Evolutionary conservation across 1,140 invertebrate species (phyloP).

Genomic region (Ephestia elutella): DNA sequence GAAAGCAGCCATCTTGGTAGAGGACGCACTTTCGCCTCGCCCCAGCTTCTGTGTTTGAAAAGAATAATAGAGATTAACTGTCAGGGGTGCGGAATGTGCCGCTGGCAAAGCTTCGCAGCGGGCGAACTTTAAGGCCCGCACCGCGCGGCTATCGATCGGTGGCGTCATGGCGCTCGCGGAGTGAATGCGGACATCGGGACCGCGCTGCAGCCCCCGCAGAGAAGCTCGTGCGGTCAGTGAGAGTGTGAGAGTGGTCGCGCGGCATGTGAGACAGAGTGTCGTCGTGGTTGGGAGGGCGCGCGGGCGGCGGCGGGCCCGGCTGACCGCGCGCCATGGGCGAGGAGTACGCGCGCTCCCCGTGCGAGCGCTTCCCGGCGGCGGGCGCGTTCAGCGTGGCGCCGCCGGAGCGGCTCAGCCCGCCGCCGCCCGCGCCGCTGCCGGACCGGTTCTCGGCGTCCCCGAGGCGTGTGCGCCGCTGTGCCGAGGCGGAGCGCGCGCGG

Average conservation of each 20-base stretch:
- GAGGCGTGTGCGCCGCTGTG: slow-evolving; percentile 65
- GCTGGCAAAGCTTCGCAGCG: slow-evolving; percentile 39
- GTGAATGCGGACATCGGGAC: slow-evolving; percentile 68
- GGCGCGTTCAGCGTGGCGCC: slow-evolving; percentile 72
- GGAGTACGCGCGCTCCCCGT: slow-evolving; percentile 74
- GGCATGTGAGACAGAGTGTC: slow-evolving; percentile 58
- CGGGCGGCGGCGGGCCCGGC: slow-evolving; percentile 63
- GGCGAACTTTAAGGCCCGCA: slow-evolving; percentile 61
- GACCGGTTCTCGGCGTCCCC: slow-evolving; percentile 74
- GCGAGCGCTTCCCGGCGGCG: slow-evolving; percentile 72
- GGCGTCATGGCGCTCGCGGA: slow-evolving; percentile 63
- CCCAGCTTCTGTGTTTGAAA: slow-evolving; percentile 47
- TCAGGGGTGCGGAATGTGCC: slow-evolving; percentile 38
- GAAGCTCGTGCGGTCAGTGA: slow-evolving; percentile 40
- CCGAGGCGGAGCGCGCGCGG: slow-evolving; percentile 69
- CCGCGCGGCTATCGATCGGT: slow-evolving; percentile 68
- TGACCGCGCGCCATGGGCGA: slow-evolving; percentile 63
- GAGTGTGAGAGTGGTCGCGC: slow-evolving; percentile 47
- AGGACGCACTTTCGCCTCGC: slow-evolving; percentile 69
- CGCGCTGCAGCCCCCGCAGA: slow-evolving; percentile 43
- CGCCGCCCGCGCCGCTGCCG: slow-evolving; percentile 67
- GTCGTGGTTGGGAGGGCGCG: slow-evolving; percentile 44
- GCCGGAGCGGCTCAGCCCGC: slow-evolving; percentile 69
- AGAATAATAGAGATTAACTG: slow-evolving; percentile 22
- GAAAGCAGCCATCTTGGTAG: slow-evolving; percentile 67